A percentile compares a stretch with the other conserved stretches of the same genome.
Evolutionary conservation across 1,140 invertebrate species (phyloP).

Genomic region (Monochamus saltuarius): DNA sequence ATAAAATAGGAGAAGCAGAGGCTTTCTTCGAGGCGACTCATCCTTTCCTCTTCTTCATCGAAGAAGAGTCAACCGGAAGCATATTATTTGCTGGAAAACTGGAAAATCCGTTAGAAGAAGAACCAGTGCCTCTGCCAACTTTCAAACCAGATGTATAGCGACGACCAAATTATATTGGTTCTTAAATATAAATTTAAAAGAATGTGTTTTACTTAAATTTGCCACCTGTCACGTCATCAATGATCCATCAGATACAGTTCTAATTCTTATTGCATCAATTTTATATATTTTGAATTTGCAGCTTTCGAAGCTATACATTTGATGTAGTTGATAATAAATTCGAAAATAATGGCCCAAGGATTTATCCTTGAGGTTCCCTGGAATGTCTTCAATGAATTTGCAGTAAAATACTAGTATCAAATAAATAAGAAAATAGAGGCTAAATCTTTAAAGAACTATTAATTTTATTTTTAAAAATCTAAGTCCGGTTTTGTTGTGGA

Average conservation of each 20-base stretch:
- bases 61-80: constrained; percentile 69
- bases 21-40: constrained; percentile 65
- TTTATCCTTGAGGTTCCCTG: no score
- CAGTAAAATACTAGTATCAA: no score
- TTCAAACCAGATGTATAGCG: not conserved
- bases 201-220: not conserved
- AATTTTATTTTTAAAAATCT: no score
- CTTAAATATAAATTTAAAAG: not conserved
- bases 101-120: constrained; percentile 57
- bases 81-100: constrained; percentile 74
- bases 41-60: constrained; percentile 80
- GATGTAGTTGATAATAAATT: no score
- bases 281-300: no score
- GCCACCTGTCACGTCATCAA: not conserved
- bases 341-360: no score
- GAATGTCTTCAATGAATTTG: no score
- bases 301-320: no score
- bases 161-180: not conserved
- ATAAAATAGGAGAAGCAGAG: constrained; percentile 66
- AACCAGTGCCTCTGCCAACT: not conserved
- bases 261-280: not conserved
- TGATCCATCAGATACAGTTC: not conserved
- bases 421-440: no score
- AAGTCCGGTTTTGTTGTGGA: no score
- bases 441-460: no score